phyloP scores from a whole-genome alignment of 2,797 vertebrate genomes.

The Xyrichtys novacula region DNA sequence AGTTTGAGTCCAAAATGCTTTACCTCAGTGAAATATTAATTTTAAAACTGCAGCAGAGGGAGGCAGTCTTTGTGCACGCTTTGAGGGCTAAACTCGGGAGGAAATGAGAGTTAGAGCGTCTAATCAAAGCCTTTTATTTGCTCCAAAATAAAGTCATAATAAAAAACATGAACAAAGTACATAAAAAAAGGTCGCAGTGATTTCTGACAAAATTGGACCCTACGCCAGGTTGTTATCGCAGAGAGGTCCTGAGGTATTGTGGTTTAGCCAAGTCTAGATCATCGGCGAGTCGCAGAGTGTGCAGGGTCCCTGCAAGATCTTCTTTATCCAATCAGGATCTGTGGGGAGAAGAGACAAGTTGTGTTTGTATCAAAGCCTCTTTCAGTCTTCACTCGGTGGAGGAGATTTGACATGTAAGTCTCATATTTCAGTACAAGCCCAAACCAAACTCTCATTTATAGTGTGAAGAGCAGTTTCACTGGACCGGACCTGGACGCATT shows the following conservation, averaged over 20 bases:
- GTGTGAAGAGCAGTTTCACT: background rate
- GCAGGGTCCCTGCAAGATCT: slow-evolving; percentile 92
- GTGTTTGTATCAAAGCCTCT: background rate
- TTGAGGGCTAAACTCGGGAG: slow-evolving; percentile 33
- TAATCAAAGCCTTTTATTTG: slow-evolving; percentile 73
- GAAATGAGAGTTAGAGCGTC: slow-evolving; percentile 39
- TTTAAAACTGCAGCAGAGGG: slow-evolving; percentile 37
- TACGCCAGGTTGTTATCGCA: slow-evolving; percentile 37
- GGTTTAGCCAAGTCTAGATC: slow-evolving; percentile 52
- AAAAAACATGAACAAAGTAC: slow-evolving; percentile 52
- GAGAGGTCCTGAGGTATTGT: slow-evolving; percentile 44
- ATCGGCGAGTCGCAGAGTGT: slow-evolving; percentile 93
- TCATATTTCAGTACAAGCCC: background rate
- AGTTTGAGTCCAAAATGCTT: slow-evolving; percentile 75
- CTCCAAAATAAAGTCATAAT: slow-evolving; percentile 49
- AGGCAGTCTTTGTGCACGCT: slow-evolving; percentile 24
- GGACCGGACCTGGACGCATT: background rate
- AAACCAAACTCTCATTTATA: background rate
- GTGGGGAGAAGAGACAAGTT: slow-evolving; percentile 17
- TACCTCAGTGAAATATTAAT: slow-evolving; percentile 67
- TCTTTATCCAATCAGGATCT: slow-evolving; percentile 98
- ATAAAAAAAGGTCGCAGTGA: slow-evolving; percentile 42
- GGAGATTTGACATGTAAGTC: background rate
- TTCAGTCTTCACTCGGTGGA: background rate
- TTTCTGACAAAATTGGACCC: slow-evolving; percentile 48